Conservation (phyloP, 2,797 vertebrate genomes). For the Sebastes steindachneri region DNA sequence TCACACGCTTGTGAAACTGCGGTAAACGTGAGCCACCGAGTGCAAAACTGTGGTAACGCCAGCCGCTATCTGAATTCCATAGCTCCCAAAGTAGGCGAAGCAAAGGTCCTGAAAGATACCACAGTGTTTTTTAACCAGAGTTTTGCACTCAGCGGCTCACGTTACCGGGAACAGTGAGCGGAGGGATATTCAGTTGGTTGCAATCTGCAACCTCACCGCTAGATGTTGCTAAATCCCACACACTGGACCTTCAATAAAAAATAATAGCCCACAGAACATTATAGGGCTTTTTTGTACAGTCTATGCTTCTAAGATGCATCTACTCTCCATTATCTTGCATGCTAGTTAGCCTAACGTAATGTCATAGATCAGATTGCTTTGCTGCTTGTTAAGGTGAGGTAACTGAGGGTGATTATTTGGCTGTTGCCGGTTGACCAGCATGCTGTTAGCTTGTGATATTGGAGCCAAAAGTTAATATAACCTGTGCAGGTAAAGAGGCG, state of each 20-base stretch:
- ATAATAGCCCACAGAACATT: neutral
- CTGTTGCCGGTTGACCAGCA: neutral
- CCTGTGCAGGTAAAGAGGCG: neutral
- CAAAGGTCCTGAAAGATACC: neutral
- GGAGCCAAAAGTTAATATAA: neutral
- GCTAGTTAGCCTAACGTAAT: neutral
- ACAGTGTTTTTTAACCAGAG: neutral
- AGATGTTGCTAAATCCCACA: neutral
- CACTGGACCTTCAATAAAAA: neutral
- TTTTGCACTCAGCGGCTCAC: neutral
- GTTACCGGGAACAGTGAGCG: neutral
- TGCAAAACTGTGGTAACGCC: neutral
- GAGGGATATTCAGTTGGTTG: neutral
- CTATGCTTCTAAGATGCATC: neutral
- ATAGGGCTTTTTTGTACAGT: rapidly evolving
- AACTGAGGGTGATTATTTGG: neutral
- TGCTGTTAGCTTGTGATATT: neutral
- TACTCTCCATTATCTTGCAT: neutral
- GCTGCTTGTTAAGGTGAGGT: neutral
- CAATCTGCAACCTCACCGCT: neutral
- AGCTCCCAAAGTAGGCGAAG: neutral
- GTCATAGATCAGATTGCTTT: neutral
- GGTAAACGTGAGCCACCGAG: neutral
- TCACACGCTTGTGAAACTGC: neutral
- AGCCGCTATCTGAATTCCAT: neutral